Base-by-base conservation (phyloP, 2,888 invertebrate genomes). In the Drosophila fungiperda region DNA sequence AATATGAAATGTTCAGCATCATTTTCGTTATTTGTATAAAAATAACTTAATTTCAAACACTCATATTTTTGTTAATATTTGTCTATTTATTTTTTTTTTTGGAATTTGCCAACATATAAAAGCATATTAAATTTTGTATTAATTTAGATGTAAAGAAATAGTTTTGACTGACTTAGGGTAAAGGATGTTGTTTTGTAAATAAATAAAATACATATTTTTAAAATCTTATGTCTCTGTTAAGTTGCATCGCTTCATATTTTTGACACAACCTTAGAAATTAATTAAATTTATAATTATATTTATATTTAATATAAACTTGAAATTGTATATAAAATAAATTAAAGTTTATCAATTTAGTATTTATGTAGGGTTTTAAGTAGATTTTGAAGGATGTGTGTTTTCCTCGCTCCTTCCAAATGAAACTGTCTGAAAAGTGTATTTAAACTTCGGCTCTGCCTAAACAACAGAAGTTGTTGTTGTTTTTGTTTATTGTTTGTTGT, bases 401-500 rank as follows among this genome's bases (percentile, higher is more conserved):
- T 12, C 12, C 12, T 20, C 7, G 17, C 20, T 20, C 1, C 35
- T 3, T 8, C 8, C 15, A 3, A 53, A 8, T 23, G 15, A 17
- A 20, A 7, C 40, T 26, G 15, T 52, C 17, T 11, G 38, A n/a
- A 20, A 15, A 67, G 67, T 17, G 54, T 49, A 54, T 67, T 55
- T 9, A 54, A 40, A 5, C 17, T 49, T 49, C 49, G 33, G 32
- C 15, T 12, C 12, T n/a, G 20, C 17, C 8, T 4, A 45, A 23
- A 12, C 2, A 55, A 17, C 7, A n/a, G 6, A 29, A 29, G 26
- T 42, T 26, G 20, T 52, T 60, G 53, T 15, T 59, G 32, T 55
- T 63, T 52, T 36, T 61, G 52, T 53, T 78, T 60, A 61, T 73
- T 61, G 77, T 57, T 58, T 55, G 45, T 20, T 35, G 59, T 57